Evolutionary conservation across 2,888 invertebrate species (phyloP).

Genomic region (Ametastegia equiseti): DNA sequence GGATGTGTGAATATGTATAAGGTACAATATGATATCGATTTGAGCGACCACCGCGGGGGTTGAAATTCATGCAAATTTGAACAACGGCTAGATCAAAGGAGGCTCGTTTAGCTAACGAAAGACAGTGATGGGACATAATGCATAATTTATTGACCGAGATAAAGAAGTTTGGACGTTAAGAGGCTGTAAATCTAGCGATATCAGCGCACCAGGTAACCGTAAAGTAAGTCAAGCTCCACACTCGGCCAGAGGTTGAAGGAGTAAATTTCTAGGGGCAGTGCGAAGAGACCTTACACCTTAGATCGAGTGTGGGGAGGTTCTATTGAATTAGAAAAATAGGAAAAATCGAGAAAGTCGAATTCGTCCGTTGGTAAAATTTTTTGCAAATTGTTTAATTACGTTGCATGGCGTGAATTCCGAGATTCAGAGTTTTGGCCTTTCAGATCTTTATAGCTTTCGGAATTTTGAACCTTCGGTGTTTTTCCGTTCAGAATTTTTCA

Average conservation of each 20-base stretch:
- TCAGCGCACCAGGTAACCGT: conserved; percentile 5
- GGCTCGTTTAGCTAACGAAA: not conserved
- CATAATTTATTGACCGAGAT: not conserved
- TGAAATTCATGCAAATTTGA: not conserved
- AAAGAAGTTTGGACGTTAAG: conserved; percentile 15
- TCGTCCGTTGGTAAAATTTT: too few species aligned
- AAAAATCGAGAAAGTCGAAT: too few species aligned
- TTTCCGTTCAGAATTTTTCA: too few species aligned
- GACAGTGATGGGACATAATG: conserved; percentile 25
- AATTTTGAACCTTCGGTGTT: too few species aligned
- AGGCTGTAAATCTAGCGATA: conserved; percentile 36
- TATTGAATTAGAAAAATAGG: not conserved
- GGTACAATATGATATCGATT: not conserved
- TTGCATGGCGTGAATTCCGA: too few species aligned
- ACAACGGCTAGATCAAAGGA: not conserved
- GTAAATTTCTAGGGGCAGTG: not conserved
- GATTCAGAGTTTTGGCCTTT: too few species aligned
- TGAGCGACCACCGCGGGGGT: not conserved
- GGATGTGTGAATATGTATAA: too few species aligned
- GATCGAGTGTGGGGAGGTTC: not conserved
- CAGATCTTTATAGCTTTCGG: too few species aligned
- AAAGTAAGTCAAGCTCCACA: conserved; percentile 5
- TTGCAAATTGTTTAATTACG: too few species aligned
- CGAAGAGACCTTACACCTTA: not conserved
- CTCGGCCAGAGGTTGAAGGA: not conserved